Conservation (phyloP, 2,113 vertebrate genomes). For the Menidia beryllina region DNA sequence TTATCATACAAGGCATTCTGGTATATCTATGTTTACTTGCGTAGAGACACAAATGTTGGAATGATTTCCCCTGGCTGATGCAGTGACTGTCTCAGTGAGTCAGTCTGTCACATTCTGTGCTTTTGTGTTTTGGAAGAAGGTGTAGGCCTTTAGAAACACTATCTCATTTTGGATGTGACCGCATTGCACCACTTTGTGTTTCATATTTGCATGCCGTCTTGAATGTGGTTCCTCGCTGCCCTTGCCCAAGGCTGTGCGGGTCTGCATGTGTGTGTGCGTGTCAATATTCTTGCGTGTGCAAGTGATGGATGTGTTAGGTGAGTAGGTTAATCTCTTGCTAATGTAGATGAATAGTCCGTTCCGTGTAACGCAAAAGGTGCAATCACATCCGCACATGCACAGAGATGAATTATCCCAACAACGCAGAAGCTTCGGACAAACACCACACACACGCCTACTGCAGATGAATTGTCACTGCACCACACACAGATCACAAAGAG, state of each 20-base stretch:
- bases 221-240: constrained; percentile 41
- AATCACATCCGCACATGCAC: constrained; percentile 23
- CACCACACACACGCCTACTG: constrained; percentile 6
- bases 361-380: constrained; percentile 59
- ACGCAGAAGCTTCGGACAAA: constrained; percentile 33
- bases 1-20: too few relatives aligned
- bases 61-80: neutral
- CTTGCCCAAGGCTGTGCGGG: constrained; percentile 48
- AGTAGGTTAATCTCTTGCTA: constrained; percentile 77
- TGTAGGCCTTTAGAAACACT: constrained; percentile 1
- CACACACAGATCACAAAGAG: constrained; percentile 19
- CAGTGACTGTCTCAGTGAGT: neutral
- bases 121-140: constrained; percentile 1
- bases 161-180: neutral
- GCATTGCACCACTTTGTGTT: constrained; percentile 38
- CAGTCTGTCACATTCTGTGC: neutral
- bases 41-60: neutral
- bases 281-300: neutral
- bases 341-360: constrained; percentile 77
- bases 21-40: too few relatives aligned
- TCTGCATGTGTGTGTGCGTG: neutral
- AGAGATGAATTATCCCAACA: constrained; percentile 35
- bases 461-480: constrained; percentile 38
- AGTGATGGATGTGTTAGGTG: constrained; percentile 75
- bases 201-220: constrained; percentile 19